Percentiles rank a stretch among this genome's conserved stretches.
Evolutionary conservation across 2,888 invertebrate species (phyloP).

Genomic region (Lepidochitona cinerea): DNA sequence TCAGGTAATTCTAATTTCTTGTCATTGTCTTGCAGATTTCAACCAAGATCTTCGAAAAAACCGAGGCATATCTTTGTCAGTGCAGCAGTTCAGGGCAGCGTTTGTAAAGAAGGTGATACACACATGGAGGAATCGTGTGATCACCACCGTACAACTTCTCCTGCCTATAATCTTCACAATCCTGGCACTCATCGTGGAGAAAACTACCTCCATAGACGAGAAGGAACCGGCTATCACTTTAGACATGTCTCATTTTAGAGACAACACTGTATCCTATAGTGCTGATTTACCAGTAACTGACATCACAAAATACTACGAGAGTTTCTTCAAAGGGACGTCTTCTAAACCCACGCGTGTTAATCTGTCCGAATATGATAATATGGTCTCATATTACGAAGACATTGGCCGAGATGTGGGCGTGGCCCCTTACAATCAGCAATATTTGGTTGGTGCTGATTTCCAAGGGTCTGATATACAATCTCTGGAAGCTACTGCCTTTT

Average conservation of each 20-base stretch:
- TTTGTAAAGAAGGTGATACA: constrained; percentile 78
- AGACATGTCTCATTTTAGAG: constrained; percentile 70
- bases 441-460: constrained; percentile 62
- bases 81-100: constrained; percentile 78
- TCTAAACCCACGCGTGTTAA: not conserved
- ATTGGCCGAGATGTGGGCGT: constrained; percentile 52
- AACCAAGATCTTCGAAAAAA: constrained; percentile 48
- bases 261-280: constrained; percentile 30
- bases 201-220: constrained; percentile 47
- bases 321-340: not conserved
- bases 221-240: constrained; percentile 75
- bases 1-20: not conserved
- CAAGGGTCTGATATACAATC: constrained; percentile 14
- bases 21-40: constrained; percentile 40
- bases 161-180: constrained; percentile 80
- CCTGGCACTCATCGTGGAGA: constrained; percentile 77
- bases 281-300: not conserved
- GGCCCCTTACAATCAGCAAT: constrained; percentile 64
- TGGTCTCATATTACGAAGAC: constrained; percentile 16
- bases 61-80: constrained; percentile 69
- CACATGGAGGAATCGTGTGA: constrained; percentile 78
- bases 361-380: not conserved
- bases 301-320: too few relatives aligned
- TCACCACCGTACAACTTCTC: constrained; percentile 74
- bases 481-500: constrained; percentile 75